phyloP scores from a whole-genome alignment of 2,797 vertebrate species.

The Microtus californicus region DNA sequence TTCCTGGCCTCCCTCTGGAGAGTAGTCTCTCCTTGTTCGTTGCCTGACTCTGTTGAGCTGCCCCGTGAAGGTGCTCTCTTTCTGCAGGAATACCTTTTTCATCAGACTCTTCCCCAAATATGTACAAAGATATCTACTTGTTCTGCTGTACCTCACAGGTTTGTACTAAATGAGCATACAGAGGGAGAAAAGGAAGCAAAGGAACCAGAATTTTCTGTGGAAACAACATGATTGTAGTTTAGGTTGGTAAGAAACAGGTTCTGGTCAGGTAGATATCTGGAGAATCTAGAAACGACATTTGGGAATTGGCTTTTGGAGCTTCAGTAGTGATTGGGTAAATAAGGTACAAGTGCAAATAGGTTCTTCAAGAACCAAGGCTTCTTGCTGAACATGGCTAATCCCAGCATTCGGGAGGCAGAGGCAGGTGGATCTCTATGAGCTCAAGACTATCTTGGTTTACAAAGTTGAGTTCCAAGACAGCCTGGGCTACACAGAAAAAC shows the following conservation, averaged over 20 bases:
- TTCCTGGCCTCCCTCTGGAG: not conserved
- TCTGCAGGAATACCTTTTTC: not conserved
- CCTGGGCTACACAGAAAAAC: not conserved
- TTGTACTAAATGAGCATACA: not conserved
- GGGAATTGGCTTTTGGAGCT: conserved; percentile 57
- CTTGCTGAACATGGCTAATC: not conserved
- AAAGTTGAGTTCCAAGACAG: not conserved
- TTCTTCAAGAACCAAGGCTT: conserved; percentile 60
- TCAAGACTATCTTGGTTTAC: not conserved
- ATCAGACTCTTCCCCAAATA: not conserved
- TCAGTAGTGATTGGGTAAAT: not conserved
- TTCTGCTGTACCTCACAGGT: not conserved
- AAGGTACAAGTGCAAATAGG: conserved; percentile 23
- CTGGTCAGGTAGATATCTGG: not conserved
- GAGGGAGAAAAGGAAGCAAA: conserved; percentile 22
- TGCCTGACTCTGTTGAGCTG: not conserved
- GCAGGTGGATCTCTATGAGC: too few relatives aligned
- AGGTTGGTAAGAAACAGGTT: conserved; percentile 52
- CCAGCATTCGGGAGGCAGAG: not conserved
- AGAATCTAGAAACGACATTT: conserved; percentile 39
- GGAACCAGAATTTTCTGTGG: conserved; percentile 14
- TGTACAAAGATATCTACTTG: not conserved
- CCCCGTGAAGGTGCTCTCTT: not conserved
- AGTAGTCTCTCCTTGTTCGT: not conserved
- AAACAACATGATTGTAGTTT: conserved; percentile 26